Percentiles rank a stretch among this genome's conserved stretches.
Evolutionary conservation across 2,888 invertebrate genomes (phyloP).

Genomic region (Limnephilus auricula): DNA sequence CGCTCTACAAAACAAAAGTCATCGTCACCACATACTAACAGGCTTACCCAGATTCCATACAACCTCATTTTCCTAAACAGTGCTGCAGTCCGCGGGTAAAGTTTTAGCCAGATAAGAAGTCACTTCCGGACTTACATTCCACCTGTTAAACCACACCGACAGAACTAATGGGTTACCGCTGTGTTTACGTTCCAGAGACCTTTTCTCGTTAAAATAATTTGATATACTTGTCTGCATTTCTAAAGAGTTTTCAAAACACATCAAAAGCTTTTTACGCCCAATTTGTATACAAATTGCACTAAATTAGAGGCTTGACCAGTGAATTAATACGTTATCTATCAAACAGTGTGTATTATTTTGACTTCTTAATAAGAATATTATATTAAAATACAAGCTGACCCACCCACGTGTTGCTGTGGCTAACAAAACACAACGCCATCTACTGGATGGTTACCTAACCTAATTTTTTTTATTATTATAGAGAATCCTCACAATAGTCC

Average conservation of each 20-base stretch:
- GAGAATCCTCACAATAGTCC: no score
- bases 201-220: background rate
- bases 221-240: background rate
- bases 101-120: slow-evolving; percentile 9
- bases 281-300: no score
- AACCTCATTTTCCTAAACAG: slow-evolving; percentile 4
- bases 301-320: no score
- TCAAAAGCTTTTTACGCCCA: no score
- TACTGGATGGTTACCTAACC: no score
- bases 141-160: background rate
- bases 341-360: no score
- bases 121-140: slow-evolving; percentile 12
- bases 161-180: background rate
- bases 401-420: no score
- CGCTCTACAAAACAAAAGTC: background rate
- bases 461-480: no score
- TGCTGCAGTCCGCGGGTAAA: slow-evolving; percentile 27
- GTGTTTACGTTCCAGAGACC: background rate
- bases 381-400: no score
- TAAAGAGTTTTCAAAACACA: background rate
- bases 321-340: no score
- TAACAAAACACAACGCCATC: no score
- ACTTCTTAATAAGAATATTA: no score
- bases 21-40: background rate
- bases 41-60: slow-evolving; percentile 15